Percentiles rank a stretch among this genome's conserved stretches.
These are phyloP conservation scores for Gerris lacustris DNA, from an alignment of 2,888 invertebrate genomes.

Conservation along the genomic window DNA sequence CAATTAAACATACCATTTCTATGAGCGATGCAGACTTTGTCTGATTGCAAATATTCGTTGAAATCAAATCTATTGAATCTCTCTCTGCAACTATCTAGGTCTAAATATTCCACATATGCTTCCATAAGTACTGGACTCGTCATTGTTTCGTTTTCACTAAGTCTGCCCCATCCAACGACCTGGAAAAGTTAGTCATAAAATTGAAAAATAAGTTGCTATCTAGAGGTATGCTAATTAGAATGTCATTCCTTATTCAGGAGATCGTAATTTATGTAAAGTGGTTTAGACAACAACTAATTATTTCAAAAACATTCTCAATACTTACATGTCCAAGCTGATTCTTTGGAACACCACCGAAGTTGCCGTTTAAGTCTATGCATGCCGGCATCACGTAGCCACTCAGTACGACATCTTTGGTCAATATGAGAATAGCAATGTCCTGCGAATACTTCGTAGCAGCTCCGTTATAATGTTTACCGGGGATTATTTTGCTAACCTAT, in stretches of 20 bases:
- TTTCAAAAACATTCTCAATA: neutral
- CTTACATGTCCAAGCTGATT: neutral
- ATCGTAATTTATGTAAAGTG: no score
- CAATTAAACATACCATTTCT: neutral
- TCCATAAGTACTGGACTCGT: neutral
- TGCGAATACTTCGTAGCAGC: neutral
- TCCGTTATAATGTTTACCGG: neutral
- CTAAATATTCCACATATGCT: neutral
- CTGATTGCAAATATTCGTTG: neutral
- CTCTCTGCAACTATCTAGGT: neutral
- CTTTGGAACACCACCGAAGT: neutral
- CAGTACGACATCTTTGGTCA: neutral
- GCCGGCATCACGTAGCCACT: neutral
- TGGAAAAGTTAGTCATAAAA: neutral
- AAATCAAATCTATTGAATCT: neutral
- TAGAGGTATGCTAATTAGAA: no score
- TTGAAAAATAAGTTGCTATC: no score
- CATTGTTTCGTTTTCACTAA: neutral
- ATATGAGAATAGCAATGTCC: neutral
- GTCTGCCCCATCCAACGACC: neutral
- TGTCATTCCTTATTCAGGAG: no score
- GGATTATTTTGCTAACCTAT: neutral
- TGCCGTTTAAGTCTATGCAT: neutral
- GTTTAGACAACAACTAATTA: no score
- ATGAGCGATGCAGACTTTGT: neutral